These are phyloP conservation scores for Serranus cabrilla DNA, from an alignment of 2,797 vertebrate genomes.

Conservation along the genomic window DNA sequence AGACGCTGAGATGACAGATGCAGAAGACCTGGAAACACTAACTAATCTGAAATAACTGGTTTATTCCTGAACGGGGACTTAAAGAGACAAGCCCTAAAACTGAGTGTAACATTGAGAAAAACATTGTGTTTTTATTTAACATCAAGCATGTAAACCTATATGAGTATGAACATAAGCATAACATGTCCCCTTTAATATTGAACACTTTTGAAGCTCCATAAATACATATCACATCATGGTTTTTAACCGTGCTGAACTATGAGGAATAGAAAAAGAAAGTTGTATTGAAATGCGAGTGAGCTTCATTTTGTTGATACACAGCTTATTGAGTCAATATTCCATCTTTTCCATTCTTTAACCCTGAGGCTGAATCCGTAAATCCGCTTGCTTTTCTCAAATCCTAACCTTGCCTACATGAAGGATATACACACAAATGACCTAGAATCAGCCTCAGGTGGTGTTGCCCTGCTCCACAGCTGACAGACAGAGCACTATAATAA, in stretches of 20 bases:
- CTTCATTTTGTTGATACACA: not conserved
- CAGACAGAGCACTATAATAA: constrained; percentile 53
- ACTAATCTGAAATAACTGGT: too few relatives aligned
- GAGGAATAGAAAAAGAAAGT: not conserved
- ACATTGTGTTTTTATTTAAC: too few relatives aligned
- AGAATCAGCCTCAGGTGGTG: constrained; percentile 44
- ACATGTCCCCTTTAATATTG: too few relatives aligned
- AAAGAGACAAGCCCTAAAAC: too few relatives aligned
- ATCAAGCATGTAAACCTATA: too few relatives aligned
- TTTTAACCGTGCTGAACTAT: not conserved
- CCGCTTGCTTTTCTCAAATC: constrained; percentile 26
- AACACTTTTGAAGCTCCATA: not conserved
- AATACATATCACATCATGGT: not conserved
- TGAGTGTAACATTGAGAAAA: too few relatives aligned
- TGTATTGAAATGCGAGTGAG: not conserved
- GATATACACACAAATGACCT: constrained; percentile 39
- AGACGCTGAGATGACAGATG: too few relatives aligned
- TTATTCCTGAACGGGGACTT: too few relatives aligned
- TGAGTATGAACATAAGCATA: too few relatives aligned
- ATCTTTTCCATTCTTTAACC: constrained; percentile 6
- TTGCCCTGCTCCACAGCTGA: constrained; percentile 36
- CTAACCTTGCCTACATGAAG: constrained; percentile 44
- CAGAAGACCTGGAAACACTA: too few relatives aligned
- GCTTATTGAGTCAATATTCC: not conserved
- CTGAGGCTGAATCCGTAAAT: not conserved